Evolutionary conservation across 2,888 invertebrate species (phyloP).

Genomic region (Plemyria rubiginata): DNA sequence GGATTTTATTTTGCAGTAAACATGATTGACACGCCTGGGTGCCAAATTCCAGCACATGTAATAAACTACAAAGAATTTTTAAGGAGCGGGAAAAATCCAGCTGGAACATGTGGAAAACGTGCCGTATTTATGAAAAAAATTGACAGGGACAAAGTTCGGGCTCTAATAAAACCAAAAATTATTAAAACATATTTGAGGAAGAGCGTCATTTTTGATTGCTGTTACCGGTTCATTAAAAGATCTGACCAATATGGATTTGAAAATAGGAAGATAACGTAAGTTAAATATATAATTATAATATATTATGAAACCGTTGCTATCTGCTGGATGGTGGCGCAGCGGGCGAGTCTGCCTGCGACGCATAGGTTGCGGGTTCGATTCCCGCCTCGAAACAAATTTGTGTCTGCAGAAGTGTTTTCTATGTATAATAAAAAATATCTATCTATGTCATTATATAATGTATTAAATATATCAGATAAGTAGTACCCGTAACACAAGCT

Average conservation of each 20-base stretch:
- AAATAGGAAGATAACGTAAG: conserved; percentile 48
- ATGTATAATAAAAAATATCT: no score
- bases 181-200: conserved; percentile 57
- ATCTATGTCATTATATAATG: no score
- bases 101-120: conserved; percentile 59
- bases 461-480: no score
- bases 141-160: conserved; percentile 52
- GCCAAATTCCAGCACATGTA: conserved; percentile 64
- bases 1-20: conserved; percentile 49
- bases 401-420: no score
- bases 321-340: no score
- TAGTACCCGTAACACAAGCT: no score
- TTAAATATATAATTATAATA: neutral
- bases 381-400: no score
- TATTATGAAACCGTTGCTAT: neutral
- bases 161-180: conserved; percentile 53
- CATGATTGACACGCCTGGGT: conserved; percentile 64
- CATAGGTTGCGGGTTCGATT: no score
- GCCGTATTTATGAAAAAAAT: conserved; percentile 64
- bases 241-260: conserved; percentile 38
- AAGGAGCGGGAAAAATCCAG: conserved; percentile 38
- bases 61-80: conserved; percentile 53
- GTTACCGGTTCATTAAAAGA: conserved; percentile 60
- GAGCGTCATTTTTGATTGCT: conserved; percentile 58
- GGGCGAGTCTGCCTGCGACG: no score